These are phyloP conservation scores for Sinocyclocheilus anophthalmus DNA, from an alignment of 2,113 vertebrate species.

Conservation along the genomic window DNA sequence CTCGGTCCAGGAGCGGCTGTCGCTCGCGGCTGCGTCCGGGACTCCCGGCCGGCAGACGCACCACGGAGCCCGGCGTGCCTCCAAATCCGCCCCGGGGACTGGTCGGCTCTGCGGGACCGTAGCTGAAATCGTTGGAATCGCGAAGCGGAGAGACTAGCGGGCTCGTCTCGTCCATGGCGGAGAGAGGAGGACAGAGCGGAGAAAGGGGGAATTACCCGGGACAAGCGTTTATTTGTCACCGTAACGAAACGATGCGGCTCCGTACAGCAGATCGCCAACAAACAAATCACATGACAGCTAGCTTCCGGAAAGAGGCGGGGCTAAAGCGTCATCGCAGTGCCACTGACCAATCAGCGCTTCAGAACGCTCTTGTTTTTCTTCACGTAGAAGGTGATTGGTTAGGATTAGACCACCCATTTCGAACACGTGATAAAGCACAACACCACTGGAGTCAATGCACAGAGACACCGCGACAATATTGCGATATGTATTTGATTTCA, in stretches of 20 bases:
- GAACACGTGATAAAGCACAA: conserved; percentile 57
- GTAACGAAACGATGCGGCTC: conserved; percentile 37
- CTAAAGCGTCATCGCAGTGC: background rate
- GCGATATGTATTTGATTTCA: background rate
- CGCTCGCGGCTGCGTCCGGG: conserved; percentile 82
- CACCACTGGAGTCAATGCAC: background rate
- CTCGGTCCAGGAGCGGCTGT: conserved; percentile 84
- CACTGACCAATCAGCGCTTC: conserved; percentile 34
- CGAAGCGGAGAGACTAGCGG: conserved; percentile 89
- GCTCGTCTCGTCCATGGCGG: conserved; percentile 89
- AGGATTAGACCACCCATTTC: background rate
- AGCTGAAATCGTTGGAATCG: conserved; percentile 80
- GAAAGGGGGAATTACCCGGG: conserved; percentile 14
- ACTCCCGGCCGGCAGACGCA: conserved; percentile 78
- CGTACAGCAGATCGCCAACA: conserved; percentile 59
- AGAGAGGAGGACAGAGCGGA: background rate
- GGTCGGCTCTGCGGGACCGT: conserved; percentile 71
- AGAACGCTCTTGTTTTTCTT: background rate
- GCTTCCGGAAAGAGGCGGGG: conserved; percentile 73
- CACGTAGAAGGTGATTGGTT: conserved; percentile 57
- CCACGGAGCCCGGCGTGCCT: conserved; percentile 80
- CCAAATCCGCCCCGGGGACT: conserved; percentile 77
- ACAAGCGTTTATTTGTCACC: conserved; percentile 47
- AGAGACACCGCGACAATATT: background rate
- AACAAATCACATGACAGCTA: conserved; percentile 73